Percentiles rank a stretch among this genome's conserved stretches.
Conservation (phyloP, 2,888 invertebrate genomes). For the Bedellia somnulentella region DNA sequence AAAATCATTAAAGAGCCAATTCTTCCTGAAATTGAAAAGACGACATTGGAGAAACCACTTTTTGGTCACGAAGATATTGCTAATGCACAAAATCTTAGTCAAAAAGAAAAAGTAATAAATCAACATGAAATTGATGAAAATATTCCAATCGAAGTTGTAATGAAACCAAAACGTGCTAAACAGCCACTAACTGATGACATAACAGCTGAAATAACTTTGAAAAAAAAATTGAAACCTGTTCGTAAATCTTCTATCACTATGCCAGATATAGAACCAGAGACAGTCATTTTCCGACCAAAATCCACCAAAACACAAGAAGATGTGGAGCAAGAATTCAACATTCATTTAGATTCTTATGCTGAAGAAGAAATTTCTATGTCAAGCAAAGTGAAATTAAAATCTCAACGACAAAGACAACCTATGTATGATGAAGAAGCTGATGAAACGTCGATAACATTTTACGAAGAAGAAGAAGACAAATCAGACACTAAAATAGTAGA, state of each 20-base stretch:
- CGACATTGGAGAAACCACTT: conserved; percentile 58
- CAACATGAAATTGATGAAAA: conserved; percentile 21
- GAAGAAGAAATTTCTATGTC: conserved; percentile 88
- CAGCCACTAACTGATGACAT: conserved; percentile 55
- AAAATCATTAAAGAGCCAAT: conserved; percentile 59
- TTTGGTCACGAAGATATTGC: conserved; percentile 53
- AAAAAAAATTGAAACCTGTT: conserved; percentile 71
- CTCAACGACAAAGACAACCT: conserved; percentile 68
- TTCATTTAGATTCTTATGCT: conserved; percentile 81
- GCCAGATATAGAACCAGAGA: conserved; percentile 75
- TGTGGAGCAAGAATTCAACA: conserved; percentile 88
- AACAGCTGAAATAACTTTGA: conserved; percentile 68
- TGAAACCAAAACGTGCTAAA: conserved; percentile 38
- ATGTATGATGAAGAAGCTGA: conserved; percentile 78
- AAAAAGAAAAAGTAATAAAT: conserved; percentile 18
- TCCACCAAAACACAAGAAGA: conserved; percentile 79
- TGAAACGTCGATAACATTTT: conserved; percentile 71
- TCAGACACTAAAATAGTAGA: conserved; percentile 48
- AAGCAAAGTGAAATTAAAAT: conserved; percentile 78
- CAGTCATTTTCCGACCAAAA: conserved; percentile 78
- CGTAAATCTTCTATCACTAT: conserved; percentile 67
- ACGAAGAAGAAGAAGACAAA: conserved; percentile 50
- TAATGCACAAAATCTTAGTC: conserved; percentile 23
- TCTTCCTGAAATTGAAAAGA: conserved; percentile 54
- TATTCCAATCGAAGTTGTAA: conserved; percentile 37